Percentiles rank a stretch among this genome's conserved stretches.
phyloP scores from a whole-genome alignment of 2,888 invertebrate species.

The Prosapia bicincta region DNA sequence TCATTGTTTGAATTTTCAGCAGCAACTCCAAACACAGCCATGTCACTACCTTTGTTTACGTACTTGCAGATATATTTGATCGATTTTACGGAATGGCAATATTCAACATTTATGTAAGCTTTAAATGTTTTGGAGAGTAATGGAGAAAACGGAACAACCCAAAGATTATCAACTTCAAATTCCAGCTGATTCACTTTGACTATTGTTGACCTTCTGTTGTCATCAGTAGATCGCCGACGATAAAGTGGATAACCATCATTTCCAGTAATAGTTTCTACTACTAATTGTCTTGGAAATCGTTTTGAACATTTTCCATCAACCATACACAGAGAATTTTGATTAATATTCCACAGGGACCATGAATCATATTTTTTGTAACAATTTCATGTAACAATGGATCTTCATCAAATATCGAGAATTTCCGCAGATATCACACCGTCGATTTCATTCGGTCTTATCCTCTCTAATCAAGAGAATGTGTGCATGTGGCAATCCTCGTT shows the following conservation, averaged over 20 bases:
- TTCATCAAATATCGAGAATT: slow-evolving; percentile 39
- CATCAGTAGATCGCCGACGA: slow-evolving; percentile 38
- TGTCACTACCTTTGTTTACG: background rate
- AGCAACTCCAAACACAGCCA: background rate
- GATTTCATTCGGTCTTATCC: slow-evolving; percentile 23
- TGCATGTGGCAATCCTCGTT: slow-evolving; percentile 26
- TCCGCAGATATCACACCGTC: slow-evolving; percentile 34
- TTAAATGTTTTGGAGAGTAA: background rate
- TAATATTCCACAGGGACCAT: slow-evolving; percentile 45
- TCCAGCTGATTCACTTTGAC: slow-evolving; percentile 2
- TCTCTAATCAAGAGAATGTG: slow-evolving; percentile 27
- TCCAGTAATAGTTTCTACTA: slow-evolving; percentile 33
- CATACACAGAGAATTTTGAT: slow-evolving; percentile 47
- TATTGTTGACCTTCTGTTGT: slow-evolving; percentile 7
- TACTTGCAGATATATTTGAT: background rate
- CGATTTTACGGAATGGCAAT: background rate
- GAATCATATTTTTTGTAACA: slow-evolving; percentile 41
- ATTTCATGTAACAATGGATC: slow-evolving; percentile 39
- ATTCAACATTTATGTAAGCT: background rate
- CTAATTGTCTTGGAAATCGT: slow-evolving; percentile 40
- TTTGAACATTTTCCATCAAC: slow-evolving; percentile 43
- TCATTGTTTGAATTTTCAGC: slow-evolving; percentile 31
- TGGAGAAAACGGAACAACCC: background rate
- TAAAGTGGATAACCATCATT: slow-evolving; percentile 44
- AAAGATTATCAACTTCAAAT: background rate